Evolutionary conservation across 2,797 vertebrate species (phyloP).

Genomic region (Acrocephalus scirpaceus): DNA sequence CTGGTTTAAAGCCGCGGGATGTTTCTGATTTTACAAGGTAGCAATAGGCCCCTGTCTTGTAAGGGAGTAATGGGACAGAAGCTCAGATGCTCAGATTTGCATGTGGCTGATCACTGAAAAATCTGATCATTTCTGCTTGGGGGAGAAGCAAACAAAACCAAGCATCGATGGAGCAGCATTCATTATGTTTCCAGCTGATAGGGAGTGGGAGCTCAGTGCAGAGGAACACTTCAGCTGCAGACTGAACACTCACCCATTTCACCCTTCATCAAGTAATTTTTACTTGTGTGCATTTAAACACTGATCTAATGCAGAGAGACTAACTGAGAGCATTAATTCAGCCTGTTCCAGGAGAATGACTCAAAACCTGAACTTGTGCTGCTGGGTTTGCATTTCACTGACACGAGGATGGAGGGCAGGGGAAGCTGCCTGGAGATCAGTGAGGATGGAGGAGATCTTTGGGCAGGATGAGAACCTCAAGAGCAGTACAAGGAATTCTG

Average conservation of each 20-base stretch:
- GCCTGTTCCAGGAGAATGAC: neutral
- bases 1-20: conserved; percentile 63
- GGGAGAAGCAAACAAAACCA: conserved; percentile 8
- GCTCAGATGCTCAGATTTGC: neutral
- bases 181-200: neutral
- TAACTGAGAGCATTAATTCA: conserved; percentile 7
- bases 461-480: neutral
- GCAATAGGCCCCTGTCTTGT: conserved; percentile 12
- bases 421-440: neutral
- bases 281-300: neutral
- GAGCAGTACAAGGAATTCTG: neutral
- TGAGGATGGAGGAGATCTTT: neutral
- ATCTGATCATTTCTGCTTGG: conserved; percentile 25
- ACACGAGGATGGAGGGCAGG: neutral
- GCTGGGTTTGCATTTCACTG: neutral
- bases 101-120: neutral
- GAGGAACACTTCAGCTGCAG: neutral
- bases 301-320: conserved; percentile 22
- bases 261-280: neutral
- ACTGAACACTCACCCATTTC: neutral
- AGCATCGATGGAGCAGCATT: neutral
- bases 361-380: neutral
- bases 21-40: conserved; percentile 49
- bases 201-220: neutral
- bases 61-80: neutral